Percentiles rank a stretch among this genome's conserved stretches.
Evolutionary conservation across 2,888 invertebrate genomes (phyloP).

Genomic region (Tachina grossa): DNA sequence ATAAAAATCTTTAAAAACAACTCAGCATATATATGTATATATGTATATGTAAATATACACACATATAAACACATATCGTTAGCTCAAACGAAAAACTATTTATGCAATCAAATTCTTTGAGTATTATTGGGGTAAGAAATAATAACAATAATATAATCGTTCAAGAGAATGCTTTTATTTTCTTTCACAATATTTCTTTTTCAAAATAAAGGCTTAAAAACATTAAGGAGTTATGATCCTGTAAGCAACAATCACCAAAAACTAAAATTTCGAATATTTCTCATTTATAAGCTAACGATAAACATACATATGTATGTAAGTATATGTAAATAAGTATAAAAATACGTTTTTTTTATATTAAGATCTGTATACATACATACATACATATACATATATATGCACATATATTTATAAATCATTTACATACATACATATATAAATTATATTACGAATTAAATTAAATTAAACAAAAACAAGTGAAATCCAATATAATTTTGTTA

Average conservation of each 20-base stretch:
- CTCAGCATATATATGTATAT: not conserved
- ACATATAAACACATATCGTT: slow-evolving; percentile 14
- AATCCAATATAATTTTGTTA: slow-evolving; percentile 62
- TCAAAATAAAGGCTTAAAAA: too few relatives aligned
- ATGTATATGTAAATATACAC: slow-evolving; percentile 3
- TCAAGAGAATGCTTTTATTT: too few relatives aligned
- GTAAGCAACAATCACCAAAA: too few relatives aligned
- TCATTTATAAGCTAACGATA: too few relatives aligned
- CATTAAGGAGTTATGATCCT: too few relatives aligned
- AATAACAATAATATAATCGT: too few relatives aligned
- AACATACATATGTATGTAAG: not conserved
- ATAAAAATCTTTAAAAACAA: slow-evolving; percentile 44
- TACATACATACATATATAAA: slow-evolving; percentile 31
- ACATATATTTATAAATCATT: not conserved
- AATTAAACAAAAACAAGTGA: slow-evolving; percentile 29
- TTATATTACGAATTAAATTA: slow-evolving; percentile 50
- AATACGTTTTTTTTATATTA: not conserved
- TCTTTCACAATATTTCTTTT: too few relatives aligned
- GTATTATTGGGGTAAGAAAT: too few relatives aligned
- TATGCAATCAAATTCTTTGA: too few relatives aligned
- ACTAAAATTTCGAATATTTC: too few relatives aligned
- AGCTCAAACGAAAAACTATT: too few relatives aligned
- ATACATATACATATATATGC: not conserved
- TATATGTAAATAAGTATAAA: not conserved
- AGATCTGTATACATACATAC: not conserved